phyloP scores from a whole-genome alignment of 1,140 invertebrate species.

The Caenorhabditis remanei region DNA sequence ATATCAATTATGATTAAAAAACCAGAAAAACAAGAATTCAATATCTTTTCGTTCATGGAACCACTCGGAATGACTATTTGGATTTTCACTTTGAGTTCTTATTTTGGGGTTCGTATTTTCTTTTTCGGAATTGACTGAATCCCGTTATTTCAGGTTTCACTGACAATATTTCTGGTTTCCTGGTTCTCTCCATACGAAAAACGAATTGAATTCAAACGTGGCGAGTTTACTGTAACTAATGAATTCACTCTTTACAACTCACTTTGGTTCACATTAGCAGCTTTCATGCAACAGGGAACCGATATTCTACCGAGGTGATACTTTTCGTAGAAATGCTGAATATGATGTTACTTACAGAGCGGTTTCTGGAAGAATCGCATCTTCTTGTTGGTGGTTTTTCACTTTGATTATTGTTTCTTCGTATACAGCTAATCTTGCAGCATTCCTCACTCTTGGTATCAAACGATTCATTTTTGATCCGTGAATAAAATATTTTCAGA shows the following conservation, averaged over 20 bases:
- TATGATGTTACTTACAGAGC: constrained; percentile 82
- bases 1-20: constrained; percentile 98
- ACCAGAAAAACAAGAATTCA: constrained; percentile 85
- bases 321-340: not conserved
- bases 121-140: not conserved
- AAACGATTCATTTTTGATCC: not conserved
- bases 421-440: constrained; percentile 97
- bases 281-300: constrained; percentile 97
- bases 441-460: constrained; percentile 86
- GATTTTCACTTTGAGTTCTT: constrained; percentile 95
- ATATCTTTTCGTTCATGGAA: constrained; percentile 96
- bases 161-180: constrained; percentile 82
- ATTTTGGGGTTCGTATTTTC: constrained; percentile 91
- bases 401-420: constrained; percentile 97
- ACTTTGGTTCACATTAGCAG: constrained; percentile 94
- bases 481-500: constrained; percentile 22
- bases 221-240: constrained; percentile 85
- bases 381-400: constrained; percentile 99
- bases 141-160: constrained; percentile 71
- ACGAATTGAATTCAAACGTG: constrained; percentile 78
- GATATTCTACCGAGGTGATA: constrained; percentile 91
- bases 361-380: constrained; percentile 91
- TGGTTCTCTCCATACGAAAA: constrained; percentile 90
- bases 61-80: constrained; percentile 98
- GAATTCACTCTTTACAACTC: constrained; percentile 97